Conservation (phyloP, 2,888 invertebrate genomes). For the Pachymerium ferrugineum region DNA sequence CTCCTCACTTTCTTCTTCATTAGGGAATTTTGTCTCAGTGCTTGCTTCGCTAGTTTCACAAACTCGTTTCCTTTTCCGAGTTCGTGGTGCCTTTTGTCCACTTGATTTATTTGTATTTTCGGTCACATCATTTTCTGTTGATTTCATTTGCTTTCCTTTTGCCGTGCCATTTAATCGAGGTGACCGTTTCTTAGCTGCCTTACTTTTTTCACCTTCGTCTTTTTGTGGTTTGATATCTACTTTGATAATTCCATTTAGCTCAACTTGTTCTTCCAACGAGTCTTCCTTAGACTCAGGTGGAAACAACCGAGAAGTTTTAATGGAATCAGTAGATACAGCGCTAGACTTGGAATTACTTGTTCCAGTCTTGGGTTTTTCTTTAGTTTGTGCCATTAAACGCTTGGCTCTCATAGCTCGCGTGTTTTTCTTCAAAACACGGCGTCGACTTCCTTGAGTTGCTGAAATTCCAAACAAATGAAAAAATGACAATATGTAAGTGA, state of each 20-base stretch:
- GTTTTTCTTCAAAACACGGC: background rate
- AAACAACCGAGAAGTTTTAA: background rate
- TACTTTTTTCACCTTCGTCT: background rate
- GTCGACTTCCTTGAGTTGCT: constrained; percentile 7
- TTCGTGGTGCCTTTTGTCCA: background rate
- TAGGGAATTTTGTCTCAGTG: background rate
- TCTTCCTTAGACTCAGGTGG: constrained; percentile 36
- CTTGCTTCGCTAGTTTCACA: constrained; percentile 1
- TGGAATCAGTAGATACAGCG: background rate
- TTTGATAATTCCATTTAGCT: background rate
- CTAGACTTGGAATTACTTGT: background rate
- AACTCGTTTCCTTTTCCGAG: background rate
- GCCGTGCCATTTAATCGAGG: background rate
- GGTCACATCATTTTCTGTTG: constrained; percentile 47
- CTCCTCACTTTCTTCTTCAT: background rate
- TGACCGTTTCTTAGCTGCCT: constrained; percentile 30
- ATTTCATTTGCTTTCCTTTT: constrained; percentile 43
- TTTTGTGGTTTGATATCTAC: constrained; percentile 20
- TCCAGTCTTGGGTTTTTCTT: background rate
- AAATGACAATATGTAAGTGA: background rate
- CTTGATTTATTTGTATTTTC: background rate
- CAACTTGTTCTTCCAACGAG: constrained; percentile 31
- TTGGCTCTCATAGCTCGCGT: constrained; percentile 3
- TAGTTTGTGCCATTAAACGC: constrained; percentile 20
- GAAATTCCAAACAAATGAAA: too few species aligned